Evolutionary conservation across 2,113 vertebrate species (phyloP).

Genomic region (Alethe diademata): DNA sequence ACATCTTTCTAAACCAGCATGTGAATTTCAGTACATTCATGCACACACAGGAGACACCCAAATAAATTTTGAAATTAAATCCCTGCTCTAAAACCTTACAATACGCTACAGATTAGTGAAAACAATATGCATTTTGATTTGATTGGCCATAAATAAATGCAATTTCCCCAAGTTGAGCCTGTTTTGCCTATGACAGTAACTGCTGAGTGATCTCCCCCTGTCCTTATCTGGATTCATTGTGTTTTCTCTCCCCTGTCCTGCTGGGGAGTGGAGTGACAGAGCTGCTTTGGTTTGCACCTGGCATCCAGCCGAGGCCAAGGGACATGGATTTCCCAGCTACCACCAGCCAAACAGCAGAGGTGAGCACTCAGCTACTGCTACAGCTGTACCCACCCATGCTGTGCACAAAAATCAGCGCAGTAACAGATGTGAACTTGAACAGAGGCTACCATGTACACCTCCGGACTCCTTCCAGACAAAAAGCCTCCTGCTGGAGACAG

Average conservation of each 20-base stretch:
- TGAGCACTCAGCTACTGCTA: background rate
- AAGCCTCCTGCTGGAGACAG: constrained; percentile 15
- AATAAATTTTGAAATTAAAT: background rate
- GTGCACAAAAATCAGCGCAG: background rate
- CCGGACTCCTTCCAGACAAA: background rate
- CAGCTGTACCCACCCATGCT: accelerated
- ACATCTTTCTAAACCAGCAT: background rate
- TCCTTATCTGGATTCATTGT: background rate
- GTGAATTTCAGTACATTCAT: background rate
- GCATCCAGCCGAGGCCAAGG: background rate
- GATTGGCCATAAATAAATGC: background rate
- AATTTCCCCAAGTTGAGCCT: background rate
- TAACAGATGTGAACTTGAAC: background rate
- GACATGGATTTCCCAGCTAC: background rate
- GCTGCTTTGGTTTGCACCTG: background rate
- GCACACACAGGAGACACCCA: background rate
- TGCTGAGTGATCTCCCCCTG: background rate
- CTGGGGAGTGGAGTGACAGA: background rate
- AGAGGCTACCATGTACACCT: background rate
- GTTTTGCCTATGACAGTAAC: background rate
- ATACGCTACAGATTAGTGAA: background rate
- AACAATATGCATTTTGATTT: background rate
- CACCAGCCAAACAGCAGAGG: background rate
- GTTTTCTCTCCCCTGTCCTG: background rate
- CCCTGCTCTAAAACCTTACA: background rate